Base-by-base conservation (phyloP, 2,113 vertebrate genomes). In the Tinamus guttatus region DNA sequence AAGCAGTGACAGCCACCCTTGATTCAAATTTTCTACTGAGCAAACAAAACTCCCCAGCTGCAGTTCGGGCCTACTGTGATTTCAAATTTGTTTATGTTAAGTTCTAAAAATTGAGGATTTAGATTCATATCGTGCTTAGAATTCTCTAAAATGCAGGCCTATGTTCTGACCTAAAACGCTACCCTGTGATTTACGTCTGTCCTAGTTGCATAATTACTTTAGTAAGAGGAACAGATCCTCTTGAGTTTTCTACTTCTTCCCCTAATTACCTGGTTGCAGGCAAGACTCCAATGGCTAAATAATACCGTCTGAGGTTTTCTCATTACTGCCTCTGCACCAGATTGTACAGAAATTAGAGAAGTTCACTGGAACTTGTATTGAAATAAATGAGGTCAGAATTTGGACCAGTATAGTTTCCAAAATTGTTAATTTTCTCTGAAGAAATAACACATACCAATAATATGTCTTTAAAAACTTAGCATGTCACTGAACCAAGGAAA, bases 141-240 rank as follows among this genome's bases (percentile, higher is more conserved):
- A 45, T 56, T 90, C 59, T 87, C 36, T 78, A 63, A 83, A 81
- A 87, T n/a, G 36, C 25, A 81, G 36, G 32, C 34, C 6, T 70
- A 41, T 67, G 30, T 85, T 85, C 64, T 82, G 87, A 78, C 69
- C 69, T 75, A 49, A 70, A 74, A 74, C 59, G 38, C 22, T 71
- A 45, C 80, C 54, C 49, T 20, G 30, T 41, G 59, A 87, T 77
- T 68, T 81, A 68, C 49, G 92, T 94, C 69, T 91, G 82, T 94
- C 89, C 90, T 93, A 95, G 89, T 87, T 94, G 52, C 34, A 34
- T 85, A 93, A 95, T 84, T 89, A 74, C 81, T 87, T 79, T 27
- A 83, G 77, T 84, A 91, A 91, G 43, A 90, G 69, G 56, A 94
- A 86, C 67, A 76, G 65, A 89, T 80, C 51, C 81, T 91, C 88